Base-by-base conservation (phyloP, 2,888 invertebrate species). In the Melanargia galathea region DNA sequence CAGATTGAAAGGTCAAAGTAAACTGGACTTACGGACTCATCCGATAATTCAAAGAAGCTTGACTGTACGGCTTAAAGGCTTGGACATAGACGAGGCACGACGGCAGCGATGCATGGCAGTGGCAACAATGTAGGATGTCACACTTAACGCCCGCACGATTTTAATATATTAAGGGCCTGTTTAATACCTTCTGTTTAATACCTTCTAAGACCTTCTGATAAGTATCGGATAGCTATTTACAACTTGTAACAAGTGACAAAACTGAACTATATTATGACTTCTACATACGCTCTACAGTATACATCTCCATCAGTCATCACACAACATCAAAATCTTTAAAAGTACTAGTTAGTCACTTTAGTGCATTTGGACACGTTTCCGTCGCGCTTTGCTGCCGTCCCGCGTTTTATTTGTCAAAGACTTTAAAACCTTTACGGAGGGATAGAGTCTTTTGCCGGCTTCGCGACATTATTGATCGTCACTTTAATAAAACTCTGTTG, bases 381-480 rank as follows among this genome's bases (percentile, higher is more conserved):
- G 8, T 16, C 13, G 16, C 1, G 5, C 6, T 3, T 18, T 5
- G 20, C 22, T 45, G 18, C 5, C 11, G 22, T 22, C 22, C 5
- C 20, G 22, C 45, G 13, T 22, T 45, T 20, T 20, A 8, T 11
- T 2, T 13, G 20, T 20, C 20, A 11, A 20, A 22, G 20, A 7
- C 49, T n/a, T 45, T 52, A 54, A 38, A 16, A 13, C 7, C 55
- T 26, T 55, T 43, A 18, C 40, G 26, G 26, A 10, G 26, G 40
- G 43, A 55, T 55, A 6, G n/a, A 38, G 38, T 55, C 40, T 16
- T 26, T 55, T 55, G 43, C 43, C 54, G 24, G 55, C 40, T 55
- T 55, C 24, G 24, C 26, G 55, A 55, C 55, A 43, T 40, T 55
- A 55, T 55, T 40, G 55, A 55, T 55, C 55, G 40, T 26, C 40